These are phyloP conservation scores for Diacarnus erythraeanus DNA, from an alignment of 37 sponge, comb jelly and placozoan species.

Conservation along the genomic window DNA sequence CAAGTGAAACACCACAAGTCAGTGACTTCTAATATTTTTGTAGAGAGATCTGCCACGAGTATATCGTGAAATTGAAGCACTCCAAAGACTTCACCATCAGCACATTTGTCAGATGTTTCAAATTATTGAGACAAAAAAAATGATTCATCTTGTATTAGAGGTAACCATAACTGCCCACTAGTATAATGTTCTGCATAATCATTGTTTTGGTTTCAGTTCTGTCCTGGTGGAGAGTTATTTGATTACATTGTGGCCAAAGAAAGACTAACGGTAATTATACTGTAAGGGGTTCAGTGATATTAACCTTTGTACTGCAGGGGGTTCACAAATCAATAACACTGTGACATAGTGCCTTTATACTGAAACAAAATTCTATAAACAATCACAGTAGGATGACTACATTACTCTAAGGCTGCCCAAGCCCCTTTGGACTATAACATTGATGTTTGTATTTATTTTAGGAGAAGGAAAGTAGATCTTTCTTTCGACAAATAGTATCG, in stretches of 20 bases:
- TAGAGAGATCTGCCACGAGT: constrained; percentile 90
- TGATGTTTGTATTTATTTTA: constrained; percentile 28
- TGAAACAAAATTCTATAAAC: too few relatives aligned
- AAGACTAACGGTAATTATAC: constrained; percentile 72
- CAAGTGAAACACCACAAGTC: too few relatives aligned
- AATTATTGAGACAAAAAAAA: constrained; percentile 81
- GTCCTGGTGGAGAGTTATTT: constrained; percentile 93
- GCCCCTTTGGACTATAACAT: too few relatives aligned
- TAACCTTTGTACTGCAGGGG: too few relatives aligned
- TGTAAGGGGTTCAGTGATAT: too few relatives aligned
- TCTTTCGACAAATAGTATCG: constrained; percentile 88
- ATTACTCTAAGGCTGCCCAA: too few relatives aligned
- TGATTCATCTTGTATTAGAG: constrained; percentile 83
- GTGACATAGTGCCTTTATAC: too few relatives aligned
- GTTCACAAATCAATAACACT: too few relatives aligned
- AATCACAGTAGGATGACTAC: too few relatives aligned
- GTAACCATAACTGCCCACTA: constrained; percentile 23
- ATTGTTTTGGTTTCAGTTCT: constrained; percentile 58
- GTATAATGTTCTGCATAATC: neutral
- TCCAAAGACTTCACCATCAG: constrained; percentile 85
- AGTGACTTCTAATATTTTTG: too few relatives aligned
- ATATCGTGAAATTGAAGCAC: constrained; percentile 68
- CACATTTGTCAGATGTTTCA: constrained; percentile 93
- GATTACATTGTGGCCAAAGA: constrained; percentile 97
- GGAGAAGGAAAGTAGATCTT: constrained; percentile 85